Evolutionary conservation across 64 coral and sea anemone species (phyloP), one percentile per base, ranked within the genome.

Genomic region (Pachyseris speciosa): DNA sequence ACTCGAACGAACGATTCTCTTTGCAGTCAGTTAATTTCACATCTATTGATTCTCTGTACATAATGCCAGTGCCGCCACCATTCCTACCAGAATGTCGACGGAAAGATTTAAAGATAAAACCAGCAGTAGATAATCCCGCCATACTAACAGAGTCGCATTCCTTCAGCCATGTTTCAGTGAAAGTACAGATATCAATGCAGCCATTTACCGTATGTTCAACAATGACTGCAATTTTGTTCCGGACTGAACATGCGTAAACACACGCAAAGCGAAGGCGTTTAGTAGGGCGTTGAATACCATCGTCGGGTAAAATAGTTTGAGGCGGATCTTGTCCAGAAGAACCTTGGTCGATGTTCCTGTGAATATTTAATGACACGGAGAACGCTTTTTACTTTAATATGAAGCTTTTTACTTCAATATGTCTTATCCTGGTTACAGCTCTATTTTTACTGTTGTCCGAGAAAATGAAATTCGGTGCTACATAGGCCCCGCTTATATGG

Each of bases 1-100:
- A 83, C 83, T 91, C 88, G 37, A 83, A 83, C 11, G 88, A 83
- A 45, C 36, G 87, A 11, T 79, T 90, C 75, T 90, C 61, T 15
- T 78, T 78, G 32, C 87, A 74, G 26, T 78, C 53, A 90, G 74
- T 24, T 32, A 65, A 17, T 28, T 22, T 69, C 1, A 90, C 87
- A 67, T 80, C 80, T 34, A 90, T 33, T 48, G 73, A 50, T 8
- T 78, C 45, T 30, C 69, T 80, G 33, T 80, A 90, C 73, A 80
- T 80, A 24, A 80, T 67, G 37, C 74, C 87, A 27, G 74, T 69
- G 36, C 74, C 74, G 6, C 87, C 87, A 78, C 52, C 87, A 44
- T 25, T 42, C 28, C 55, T 81, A n/a, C 64, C 74, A 19, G 88
- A 80, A 76, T 30, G 51, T 8, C 71, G 26, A 20, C 66, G 69